Conservation (phyloP, 2,113 vertebrate genomes). For the Poicephalus gulielmi region DNA sequence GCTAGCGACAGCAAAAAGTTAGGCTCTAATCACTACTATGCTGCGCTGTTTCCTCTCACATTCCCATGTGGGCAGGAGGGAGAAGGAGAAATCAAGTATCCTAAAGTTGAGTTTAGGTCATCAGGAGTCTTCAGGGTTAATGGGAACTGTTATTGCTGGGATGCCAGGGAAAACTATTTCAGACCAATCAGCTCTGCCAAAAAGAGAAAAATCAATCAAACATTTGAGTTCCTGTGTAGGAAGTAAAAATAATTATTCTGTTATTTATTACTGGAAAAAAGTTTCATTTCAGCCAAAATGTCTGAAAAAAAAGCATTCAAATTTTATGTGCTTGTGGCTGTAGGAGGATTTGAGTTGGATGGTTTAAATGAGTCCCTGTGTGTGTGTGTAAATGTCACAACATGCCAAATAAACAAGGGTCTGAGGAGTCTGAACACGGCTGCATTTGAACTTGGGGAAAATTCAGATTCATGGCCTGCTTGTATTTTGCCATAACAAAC, state of each 20-base stretch:
- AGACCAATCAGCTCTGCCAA: constrained; percentile 56
- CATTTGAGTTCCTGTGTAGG: constrained; percentile 64
- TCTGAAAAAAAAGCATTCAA: constrained; percentile 41
- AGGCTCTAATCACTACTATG: not conserved
- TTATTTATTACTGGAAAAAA: constrained; percentile 70
- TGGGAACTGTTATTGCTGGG: constrained; percentile 30
- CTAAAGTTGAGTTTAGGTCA: constrained; percentile 56
- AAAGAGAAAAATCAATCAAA: constrained; percentile 69
- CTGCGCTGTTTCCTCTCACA: not conserved
- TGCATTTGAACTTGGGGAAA: constrained; percentile 16
- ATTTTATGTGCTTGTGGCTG: constrained; percentile 51
- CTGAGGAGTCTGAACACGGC: not conserved
- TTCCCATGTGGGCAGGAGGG: not conserved
- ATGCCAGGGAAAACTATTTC: constrained; percentile 67
- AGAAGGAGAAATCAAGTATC: not conserved
- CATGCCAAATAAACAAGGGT: constrained; percentile 44
- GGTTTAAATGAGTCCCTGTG: constrained; percentile 46
- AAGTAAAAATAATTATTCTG: constrained; percentile 69
- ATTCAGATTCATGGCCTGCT: constrained; percentile 30
- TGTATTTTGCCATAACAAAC: not conserved
- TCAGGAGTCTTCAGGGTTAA: constrained; percentile 39
- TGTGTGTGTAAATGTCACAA: constrained; percentile 47
- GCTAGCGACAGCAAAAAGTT: not conserved
- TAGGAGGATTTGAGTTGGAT: constrained; percentile 48
- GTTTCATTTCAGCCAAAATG: constrained; percentile 48